Conservation (phyloP, 2,113 vertebrate genomes). For the Proteles cristata region DNA sequence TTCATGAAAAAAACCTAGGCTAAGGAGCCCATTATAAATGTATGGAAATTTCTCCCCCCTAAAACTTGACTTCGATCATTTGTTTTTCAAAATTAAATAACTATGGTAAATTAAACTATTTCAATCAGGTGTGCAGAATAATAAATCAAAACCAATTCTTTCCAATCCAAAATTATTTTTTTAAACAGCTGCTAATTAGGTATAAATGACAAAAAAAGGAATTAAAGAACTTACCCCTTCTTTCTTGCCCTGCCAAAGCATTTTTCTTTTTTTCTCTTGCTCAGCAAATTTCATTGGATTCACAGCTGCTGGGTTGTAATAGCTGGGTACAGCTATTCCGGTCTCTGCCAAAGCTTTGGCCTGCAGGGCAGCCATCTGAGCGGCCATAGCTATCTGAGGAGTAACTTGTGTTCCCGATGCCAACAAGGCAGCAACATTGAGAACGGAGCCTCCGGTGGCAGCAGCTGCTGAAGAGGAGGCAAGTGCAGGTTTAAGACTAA, state of each 20-base stretch:
- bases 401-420: conserved; percentile 98
- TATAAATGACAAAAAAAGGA: conserved; percentile 2
- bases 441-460: conserved; percentile 91
- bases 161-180: not conserved
- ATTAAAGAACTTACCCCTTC: conserved; percentile 91
- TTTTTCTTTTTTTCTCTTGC: conserved; percentile 98
- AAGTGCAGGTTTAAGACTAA: not conserved
- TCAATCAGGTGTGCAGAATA: not conserved
- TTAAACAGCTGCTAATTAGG: not conserved
- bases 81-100: not conserved
- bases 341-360: conserved; percentile 98
- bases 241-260: conserved; percentile 99
- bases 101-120: not conserved
- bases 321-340: conserved; percentile 98
- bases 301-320: conserved; percentile 97
- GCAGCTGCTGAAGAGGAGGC: conserved; percentile 82
- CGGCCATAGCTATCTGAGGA: conserved; percentile 99
- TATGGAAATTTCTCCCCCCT: not conserved
- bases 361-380: conserved; percentile 98
- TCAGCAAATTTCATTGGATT: conserved; percentile 99
- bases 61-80: not conserved
- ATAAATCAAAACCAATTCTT: not conserved
- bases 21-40: not conserved
- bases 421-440: conserved; percentile 97
- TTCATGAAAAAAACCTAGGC: not conserved